A percentile compares a stretch with the other conserved stretches of the same genome.
Conservation (phyloP, 2,888 invertebrate species). For the Cotesia congregata region DNA sequence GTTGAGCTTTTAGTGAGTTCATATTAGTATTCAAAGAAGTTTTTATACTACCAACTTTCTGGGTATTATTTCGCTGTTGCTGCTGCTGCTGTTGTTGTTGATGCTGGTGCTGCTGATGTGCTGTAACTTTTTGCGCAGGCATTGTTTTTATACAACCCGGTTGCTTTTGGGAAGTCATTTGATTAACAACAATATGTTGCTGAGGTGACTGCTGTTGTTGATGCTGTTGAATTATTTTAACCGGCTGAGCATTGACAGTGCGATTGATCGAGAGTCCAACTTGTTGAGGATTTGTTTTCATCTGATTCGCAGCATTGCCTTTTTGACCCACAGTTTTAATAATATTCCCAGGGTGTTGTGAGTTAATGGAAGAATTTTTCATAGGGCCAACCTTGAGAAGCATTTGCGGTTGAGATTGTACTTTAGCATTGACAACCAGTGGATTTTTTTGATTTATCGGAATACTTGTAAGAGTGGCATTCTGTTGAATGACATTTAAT, state of each 20-base stretch:
- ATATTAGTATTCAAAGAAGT: slow-evolving; percentile 62
- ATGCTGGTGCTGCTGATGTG: slow-evolving; percentile 6
- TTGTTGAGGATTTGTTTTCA: slow-evolving; percentile 54
- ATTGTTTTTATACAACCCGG: slow-evolving; percentile 66
- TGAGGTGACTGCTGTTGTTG: slow-evolving; percentile 43
- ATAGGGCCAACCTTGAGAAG: slow-evolving; percentile 59
- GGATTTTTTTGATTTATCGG: slow-evolving; percentile 31
- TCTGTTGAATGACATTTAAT: slow-evolving; percentile 29
- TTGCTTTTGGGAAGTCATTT: slow-evolving; percentile 61
- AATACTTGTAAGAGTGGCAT: slow-evolving; percentile 21
- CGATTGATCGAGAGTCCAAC: slow-evolving; percentile 26
- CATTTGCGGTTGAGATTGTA: slow-evolving; percentile 55
- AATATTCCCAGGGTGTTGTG: slow-evolving; percentile 48
- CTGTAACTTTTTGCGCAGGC: slow-evolving; percentile 58
- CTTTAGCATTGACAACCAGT: slow-evolving; percentile 29
- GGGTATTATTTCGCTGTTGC: slow-evolving; percentile 69
- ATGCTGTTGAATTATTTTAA: slow-evolving; percentile 73
- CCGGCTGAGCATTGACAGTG: slow-evolving; percentile 64
- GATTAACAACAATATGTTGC: slow-evolving; percentile 38
- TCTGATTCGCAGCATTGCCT: slow-evolving; percentile 45
- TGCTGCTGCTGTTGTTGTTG: not conserved
- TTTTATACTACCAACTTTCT: slow-evolving; percentile 71
- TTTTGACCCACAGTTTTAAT: slow-evolving; percentile 56
- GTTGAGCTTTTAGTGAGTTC: slow-evolving; percentile 54
- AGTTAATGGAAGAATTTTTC: slow-evolving; percentile 52